Percentiles rank a stretch among this genome's conserved stretches.
phyloP scores from a whole-genome alignment of 2,797 vertebrate species.

The Sarcophilus harrisii region DNA sequence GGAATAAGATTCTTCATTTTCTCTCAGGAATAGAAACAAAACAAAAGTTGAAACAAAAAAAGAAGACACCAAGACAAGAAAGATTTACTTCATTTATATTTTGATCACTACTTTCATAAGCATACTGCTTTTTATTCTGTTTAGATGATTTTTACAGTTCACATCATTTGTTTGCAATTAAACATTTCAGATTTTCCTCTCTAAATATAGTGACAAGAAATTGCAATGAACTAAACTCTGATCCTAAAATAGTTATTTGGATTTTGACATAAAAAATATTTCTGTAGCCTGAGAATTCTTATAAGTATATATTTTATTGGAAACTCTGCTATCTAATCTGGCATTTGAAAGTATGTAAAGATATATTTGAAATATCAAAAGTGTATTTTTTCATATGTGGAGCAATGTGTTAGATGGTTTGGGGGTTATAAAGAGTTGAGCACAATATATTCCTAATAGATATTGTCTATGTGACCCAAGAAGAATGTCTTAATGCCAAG shows the following conservation, averaged over 20 bases:
- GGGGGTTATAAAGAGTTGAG: background rate
- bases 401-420: background rate
- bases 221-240: background rate
- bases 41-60: background rate
- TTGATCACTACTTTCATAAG: background rate
- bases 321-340: conserved; percentile 45
- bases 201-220: conserved; percentile 34
- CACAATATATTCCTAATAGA: background rate
- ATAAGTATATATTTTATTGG: background rate
- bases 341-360: conserved; percentile 27
- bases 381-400: background rate
- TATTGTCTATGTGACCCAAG: background rate
- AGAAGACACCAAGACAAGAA: conserved; percentile 13
- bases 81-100: conserved; percentile 12
- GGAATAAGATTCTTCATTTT: background rate
- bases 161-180: conserved; percentile 41
- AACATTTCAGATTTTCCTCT: conserved; percentile 26
- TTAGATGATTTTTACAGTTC: conserved; percentile 22
- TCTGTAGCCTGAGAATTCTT: conserved; percentile 10
- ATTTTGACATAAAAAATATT: background rate
- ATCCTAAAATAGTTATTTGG: background rate
- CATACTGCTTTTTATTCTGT: conserved; percentile 33
- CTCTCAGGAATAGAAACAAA: background rate
- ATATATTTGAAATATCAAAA: conserved; percentile 11
- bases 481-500: background rate